phyloP scores from a whole-genome alignment of 2,797 vertebrate genomes.

The Pterois miles region DNA sequence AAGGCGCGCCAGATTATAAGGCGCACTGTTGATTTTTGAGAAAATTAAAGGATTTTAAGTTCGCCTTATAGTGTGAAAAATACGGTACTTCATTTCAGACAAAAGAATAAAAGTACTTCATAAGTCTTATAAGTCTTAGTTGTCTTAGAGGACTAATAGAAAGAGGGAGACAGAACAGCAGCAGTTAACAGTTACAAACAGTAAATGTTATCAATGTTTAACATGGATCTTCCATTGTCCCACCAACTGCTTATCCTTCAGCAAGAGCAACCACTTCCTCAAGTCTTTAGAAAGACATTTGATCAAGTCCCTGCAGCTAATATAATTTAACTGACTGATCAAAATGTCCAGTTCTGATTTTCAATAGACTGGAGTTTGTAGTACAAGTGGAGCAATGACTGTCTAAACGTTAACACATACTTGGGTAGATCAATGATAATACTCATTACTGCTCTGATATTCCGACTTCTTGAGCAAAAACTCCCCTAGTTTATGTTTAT shows the following conservation, averaged over 20 bases:
- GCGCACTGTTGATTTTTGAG: too few species aligned
- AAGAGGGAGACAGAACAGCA: not conserved
- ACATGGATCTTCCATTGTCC: not conserved
- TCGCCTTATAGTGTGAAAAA: too few species aligned
- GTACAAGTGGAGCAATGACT: too few species aligned
- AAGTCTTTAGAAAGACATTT: not conserved
- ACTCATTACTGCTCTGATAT: not conserved
- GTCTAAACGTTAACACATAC: too few species aligned
- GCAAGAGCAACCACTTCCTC: not conserved
- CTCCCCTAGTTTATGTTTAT: not conserved
- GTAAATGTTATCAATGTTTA: not conserved
- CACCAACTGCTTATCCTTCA: not conserved
- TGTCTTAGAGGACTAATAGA: not conserved
- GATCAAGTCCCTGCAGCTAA: not conserved
- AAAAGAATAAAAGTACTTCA: not conserved
- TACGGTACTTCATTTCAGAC: not conserved
- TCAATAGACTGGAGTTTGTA: not conserved
- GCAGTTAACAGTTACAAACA: not conserved
- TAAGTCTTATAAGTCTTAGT: not conserved
- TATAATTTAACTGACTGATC: too few species aligned
- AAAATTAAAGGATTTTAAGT: too few species aligned
- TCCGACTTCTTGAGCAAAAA: not conserved
- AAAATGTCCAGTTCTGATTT: too few species aligned
- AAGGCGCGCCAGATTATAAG: too few species aligned
- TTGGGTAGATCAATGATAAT: not conserved